Evolutionary conservation across 2,888 invertebrate species (phyloP), one percentile per base, ranked within the genome.

Genomic region (Drosophila affinis): DNA sequence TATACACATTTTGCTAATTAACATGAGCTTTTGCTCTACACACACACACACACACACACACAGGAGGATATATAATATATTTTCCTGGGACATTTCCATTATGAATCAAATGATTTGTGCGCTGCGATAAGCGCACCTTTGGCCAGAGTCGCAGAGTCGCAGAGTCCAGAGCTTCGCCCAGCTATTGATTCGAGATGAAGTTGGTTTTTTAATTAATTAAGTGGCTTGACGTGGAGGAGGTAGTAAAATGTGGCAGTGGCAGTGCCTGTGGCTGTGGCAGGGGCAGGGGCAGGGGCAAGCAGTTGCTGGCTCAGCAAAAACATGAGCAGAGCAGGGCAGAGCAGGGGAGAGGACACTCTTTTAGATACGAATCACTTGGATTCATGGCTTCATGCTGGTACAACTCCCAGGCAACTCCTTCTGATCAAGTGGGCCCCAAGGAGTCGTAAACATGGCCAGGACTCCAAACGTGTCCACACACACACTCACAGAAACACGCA

Each of bases 381-480:
- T 4, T 34, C 34, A 34, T 34, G 34, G 32, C 32, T 21, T 21
- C 21, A 21, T 3, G 21, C 72, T 54, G 57, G 59, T 61, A 72
- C 77, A 83, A 79, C 77, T 79, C 81, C 88, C 88, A 58, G 69
- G 78, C 76, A 87, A 88, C 87, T 84, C 77, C 77, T 88, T 78
- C 78, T 82, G 80, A 80, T 76, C 87, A 88, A 87, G 85, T 87
- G 79, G 87, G 74, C 87, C 85, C 87, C 76, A 67, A 81, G 82
- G 87, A 82, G 78, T 81, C 87, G 78, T 87, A 87, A 87, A 87
- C 85, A 87, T 88, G 74, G 75, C 72, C 77, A 67, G 58, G 49
- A 83, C 81, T 69, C 75, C 68, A 75, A 78, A 80, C 68, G 72
- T 83, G 84, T 84, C 72, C 86, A 51, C 27, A 56, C 47, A 53